Conservation (phyloP, 2,888 invertebrate genomes). For the Fragum fragum region DNA sequence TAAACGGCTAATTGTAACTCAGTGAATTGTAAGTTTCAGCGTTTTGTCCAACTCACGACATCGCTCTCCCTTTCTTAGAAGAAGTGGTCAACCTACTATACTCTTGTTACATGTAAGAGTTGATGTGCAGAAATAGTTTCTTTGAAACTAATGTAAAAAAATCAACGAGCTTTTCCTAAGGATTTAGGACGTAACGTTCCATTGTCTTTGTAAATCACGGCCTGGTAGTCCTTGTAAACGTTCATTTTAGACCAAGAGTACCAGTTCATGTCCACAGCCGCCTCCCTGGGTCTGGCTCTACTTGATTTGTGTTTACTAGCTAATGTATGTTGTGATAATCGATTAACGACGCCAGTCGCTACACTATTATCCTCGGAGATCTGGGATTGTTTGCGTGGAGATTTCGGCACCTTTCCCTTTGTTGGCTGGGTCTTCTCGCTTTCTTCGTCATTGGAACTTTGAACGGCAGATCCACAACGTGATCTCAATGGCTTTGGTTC, state of each 20-base stretch:
- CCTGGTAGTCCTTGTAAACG: constrained; percentile 71
- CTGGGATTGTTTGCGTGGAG: background rate
- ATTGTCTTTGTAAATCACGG: constrained; percentile 65
- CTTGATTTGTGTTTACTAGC: constrained; percentile 67
- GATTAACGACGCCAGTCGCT: constrained; percentile 35
- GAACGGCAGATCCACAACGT: constrained; percentile 52
- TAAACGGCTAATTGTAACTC: too few relatives aligned
- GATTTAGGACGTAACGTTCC: constrained; percentile 40
- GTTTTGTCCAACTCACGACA: too few relatives aligned
- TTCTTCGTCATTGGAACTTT: constrained; percentile 23
- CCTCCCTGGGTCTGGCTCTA: constrained; percentile 59
- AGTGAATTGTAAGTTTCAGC: too few relatives aligned
- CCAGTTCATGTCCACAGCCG: constrained; percentile 70
- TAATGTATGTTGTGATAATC: constrained; percentile 67
- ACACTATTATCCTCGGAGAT: background rate
- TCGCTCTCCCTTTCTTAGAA: too few relatives aligned
- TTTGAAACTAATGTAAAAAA: too few relatives aligned
- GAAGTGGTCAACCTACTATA: too few relatives aligned
- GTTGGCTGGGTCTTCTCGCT: background rate
- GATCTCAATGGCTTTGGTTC: constrained; percentile 71
- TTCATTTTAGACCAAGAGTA: constrained; percentile 75
- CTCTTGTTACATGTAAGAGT: too few relatives aligned
- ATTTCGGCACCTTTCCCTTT: constrained; percentile 1
- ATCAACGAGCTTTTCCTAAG: constrained; percentile 26
- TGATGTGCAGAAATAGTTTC: too few relatives aligned